A percentile compares a stretch with the other conserved stretches of the same genome.
Evolutionary conservation across 2,888 invertebrate genomes (phyloP).

Genomic region (Autographa pulchrina): DNA sequence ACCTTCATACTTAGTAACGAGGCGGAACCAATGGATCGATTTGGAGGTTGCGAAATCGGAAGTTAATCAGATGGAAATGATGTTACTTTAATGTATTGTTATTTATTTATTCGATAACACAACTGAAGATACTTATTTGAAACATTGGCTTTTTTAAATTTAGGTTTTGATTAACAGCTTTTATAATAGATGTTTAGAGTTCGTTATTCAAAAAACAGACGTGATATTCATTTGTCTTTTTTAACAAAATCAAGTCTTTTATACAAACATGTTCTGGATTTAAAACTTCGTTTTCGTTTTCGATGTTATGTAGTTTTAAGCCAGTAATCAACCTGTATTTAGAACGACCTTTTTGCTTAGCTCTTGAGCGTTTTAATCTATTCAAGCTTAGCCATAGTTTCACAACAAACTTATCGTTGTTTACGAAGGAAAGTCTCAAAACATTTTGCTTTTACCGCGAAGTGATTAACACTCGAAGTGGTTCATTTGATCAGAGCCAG

Average conservation of each 20-base stretch:
- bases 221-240: background rate
- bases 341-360: background rate
- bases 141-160: no score
- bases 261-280: background rate
- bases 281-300: background rate
- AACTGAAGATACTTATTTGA: no score
- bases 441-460: slow-evolving; percentile 60
- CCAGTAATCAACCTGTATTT: background rate
- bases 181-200: no score
- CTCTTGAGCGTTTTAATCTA: slow-evolving; percentile 2
- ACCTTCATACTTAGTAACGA: slow-evolving; percentile 56
- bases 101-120: background rate
- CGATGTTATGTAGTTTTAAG: background rate
- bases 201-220: background rate
- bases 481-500: slow-evolving; percentile 71
- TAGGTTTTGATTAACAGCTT: no score
- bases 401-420: slow-evolving; percentile 35
- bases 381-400: slow-evolving; percentile 35
- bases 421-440: slow-evolving; percentile 52
- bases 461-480: slow-evolving; percentile 78
- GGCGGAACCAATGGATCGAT: slow-evolving; percentile 52
- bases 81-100: background rate
- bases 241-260: no score
- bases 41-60: slow-evolving; percentile 46
- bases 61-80: slow-evolving; percentile 17